A percentile compares a stretch with the other conserved stretches of the same genome.
These are phyloP conservation scores for Orbicella faveolata DNA, from an alignment of 64 coral and sea anemone genomes.

Conservation along the genomic window DNA sequence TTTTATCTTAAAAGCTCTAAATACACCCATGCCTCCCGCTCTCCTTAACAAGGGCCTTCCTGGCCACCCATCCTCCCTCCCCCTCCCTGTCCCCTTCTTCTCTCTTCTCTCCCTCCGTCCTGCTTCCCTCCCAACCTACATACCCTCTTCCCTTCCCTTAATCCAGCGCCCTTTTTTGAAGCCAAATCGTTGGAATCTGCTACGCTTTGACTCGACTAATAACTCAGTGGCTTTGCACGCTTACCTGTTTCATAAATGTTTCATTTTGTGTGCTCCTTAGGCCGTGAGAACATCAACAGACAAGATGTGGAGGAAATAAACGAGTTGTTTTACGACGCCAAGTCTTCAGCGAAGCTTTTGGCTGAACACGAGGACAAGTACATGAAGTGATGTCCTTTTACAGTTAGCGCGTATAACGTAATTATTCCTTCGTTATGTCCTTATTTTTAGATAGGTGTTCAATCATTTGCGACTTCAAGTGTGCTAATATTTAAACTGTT, in stretches of 20 bases:
- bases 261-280: conserved; percentile 21
- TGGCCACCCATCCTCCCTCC: too few species aligned
- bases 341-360: conserved; percentile 93
- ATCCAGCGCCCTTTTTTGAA: too few species aligned
- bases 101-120: too few species aligned
- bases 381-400: conserved; percentile 66
- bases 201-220: too few species aligned
- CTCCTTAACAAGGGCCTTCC: too few species aligned
- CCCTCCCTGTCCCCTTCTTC: too few species aligned
- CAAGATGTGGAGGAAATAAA: conserved; percentile 96
- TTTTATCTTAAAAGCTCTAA: too few species aligned
- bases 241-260: background rate
- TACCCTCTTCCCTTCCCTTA: too few species aligned
- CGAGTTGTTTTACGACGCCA: conserved; percentile 97
- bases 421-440: background rate
- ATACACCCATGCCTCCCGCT: too few species aligned
- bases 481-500: background rate
- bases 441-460: conserved; percentile 3
- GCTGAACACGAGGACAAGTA: conserved; percentile 98
- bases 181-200: too few species aligned
- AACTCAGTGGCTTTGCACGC: too few species aligned
- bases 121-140: too few species aligned
- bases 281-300: conserved; percentile 84
- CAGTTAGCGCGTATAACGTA: background rate
- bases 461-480: background rate